phyloP scores from a whole-genome alignment of 1,140 invertebrate species.

The Drosophila equinoxialis region DNA sequence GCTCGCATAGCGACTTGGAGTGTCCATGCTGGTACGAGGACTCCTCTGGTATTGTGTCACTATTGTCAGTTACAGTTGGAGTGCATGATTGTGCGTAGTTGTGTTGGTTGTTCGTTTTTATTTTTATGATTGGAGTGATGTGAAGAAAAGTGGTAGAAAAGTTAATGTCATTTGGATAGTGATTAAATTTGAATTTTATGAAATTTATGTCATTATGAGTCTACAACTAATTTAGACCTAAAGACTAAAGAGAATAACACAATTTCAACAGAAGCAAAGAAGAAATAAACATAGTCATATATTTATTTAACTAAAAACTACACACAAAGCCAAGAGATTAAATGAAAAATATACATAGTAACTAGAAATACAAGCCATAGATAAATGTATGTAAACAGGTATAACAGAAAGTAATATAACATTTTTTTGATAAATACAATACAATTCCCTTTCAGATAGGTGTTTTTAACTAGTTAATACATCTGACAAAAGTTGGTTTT shows the following conservation, averaged over 20 bases:
- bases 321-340: conserved; percentile 33
- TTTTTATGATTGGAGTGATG: conserved; percentile 42
- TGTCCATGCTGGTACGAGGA: conserved; percentile 74
- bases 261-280: conserved; percentile 12
- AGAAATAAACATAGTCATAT: conserved; percentile 17
- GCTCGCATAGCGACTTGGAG: conserved; percentile 80
- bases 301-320: conserved; percentile 42
- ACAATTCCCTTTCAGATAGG: conserved; percentile 39
- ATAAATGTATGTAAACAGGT: neutral
- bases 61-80: conserved; percentile 55
- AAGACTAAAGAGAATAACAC: neutral
- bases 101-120: neutral
- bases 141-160: conserved; percentile 75
- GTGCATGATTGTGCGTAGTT: conserved; percentile 36
- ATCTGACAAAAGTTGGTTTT: neutral
- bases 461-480: neutral
- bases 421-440: conserved; percentile 38
- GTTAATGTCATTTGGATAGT: conserved; percentile 66
- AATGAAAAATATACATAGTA: conserved; percentile 29
- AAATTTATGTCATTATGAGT: conserved; percentile 49
- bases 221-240: conserved; percentile 46
- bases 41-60: conserved; percentile 83
- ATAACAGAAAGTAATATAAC: conserved; percentile 20
- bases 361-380: conserved; percentile 38
- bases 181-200: conserved; percentile 58